Conservation (phyloP, 2,797 vertebrate genomes). For the Cichlasoma orientale region DNA sequence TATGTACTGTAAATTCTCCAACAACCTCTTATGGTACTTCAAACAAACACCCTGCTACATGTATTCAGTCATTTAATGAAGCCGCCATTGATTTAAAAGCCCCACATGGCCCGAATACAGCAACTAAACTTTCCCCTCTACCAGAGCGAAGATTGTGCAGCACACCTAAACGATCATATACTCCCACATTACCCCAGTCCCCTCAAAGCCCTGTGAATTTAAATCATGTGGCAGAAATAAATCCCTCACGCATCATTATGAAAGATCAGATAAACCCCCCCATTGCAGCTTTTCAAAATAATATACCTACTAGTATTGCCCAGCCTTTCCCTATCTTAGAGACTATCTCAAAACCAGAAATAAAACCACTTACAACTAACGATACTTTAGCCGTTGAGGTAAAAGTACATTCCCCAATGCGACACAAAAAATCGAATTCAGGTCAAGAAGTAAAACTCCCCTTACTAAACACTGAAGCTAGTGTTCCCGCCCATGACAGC, state of each 20-base stretch:
- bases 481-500: not conserved
- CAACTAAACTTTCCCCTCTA: slow-evolving; percentile 46
- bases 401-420: slow-evolving; percentile 29
- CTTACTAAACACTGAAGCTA: slow-evolving; percentile 4
- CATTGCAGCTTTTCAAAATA: slow-evolving; percentile 13
- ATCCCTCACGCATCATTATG: not conserved
- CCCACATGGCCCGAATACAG: slow-evolving; percentile 7
- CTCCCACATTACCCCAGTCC: slow-evolving; percentile 32
- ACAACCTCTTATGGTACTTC: not conserved
- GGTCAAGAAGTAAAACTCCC: slow-evolving; percentile 12
- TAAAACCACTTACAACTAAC: slow-evolving; percentile 6
- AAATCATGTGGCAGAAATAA: slow-evolving; percentile 32
- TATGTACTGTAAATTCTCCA: slow-evolving; percentile 15
- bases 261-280: slow-evolving; percentile 21
- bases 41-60: slow-evolving; percentile 5
- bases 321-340: slow-evolving; percentile 15
- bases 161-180: slow-evolving; percentile 9
- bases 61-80: slow-evolving; percentile 18
- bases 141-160: slow-evolving; percentile 31
- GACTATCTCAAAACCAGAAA: slow-evolving; percentile 25
- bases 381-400: slow-evolving; percentile 10
- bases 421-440: slow-evolving; percentile 16
- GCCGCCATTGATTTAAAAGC: slow-evolving; percentile 26
- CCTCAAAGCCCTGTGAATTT: slow-evolving; percentile 27
- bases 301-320: not conserved